Evolutionary conservation across 2,113 vertebrate genomes (phyloP).

Genomic region (Tringa solitaria): DNA sequence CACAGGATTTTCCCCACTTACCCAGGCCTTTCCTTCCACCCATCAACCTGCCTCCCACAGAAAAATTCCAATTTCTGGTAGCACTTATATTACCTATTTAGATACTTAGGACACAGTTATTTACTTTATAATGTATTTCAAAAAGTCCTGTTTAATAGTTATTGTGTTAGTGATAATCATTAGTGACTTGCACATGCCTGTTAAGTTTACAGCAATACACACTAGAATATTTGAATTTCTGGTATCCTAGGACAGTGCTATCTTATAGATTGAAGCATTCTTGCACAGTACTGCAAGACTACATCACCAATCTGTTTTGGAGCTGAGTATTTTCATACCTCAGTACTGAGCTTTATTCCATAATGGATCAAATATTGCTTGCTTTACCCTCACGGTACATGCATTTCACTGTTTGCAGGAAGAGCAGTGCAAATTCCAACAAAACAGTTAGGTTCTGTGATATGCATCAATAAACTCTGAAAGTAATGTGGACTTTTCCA

Average conservation of each 20-base stretch:
- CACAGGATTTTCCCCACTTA: background rate
- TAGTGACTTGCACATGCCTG: background rate
- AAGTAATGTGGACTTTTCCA: background rate
- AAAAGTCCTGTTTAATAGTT: background rate
- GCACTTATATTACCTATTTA: background rate
- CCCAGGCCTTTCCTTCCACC: background rate
- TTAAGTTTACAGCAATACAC: background rate
- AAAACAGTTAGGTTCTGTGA: background rate
- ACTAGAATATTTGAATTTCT: slow-evolving; percentile 13
- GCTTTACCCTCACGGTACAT: background rate
- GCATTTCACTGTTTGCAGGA: background rate
- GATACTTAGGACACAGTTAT: background rate
- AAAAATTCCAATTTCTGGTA: background rate
- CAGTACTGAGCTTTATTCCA: background rate
- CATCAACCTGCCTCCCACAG: background rate
- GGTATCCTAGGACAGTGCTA: background rate
- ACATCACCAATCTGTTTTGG: background rate
- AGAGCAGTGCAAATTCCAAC: background rate
- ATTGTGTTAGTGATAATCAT: background rate
- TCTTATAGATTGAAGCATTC: background rate
- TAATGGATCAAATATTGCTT: background rate
- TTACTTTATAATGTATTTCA: background rate
- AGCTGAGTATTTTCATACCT: background rate
- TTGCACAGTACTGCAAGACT: background rate
- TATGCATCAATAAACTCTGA: background rate